These are phyloP conservation scores for Stegostoma tigrinum DNA, from an alignment of 2,113 vertebrate genomes.

Conservation along the genomic window DNA sequence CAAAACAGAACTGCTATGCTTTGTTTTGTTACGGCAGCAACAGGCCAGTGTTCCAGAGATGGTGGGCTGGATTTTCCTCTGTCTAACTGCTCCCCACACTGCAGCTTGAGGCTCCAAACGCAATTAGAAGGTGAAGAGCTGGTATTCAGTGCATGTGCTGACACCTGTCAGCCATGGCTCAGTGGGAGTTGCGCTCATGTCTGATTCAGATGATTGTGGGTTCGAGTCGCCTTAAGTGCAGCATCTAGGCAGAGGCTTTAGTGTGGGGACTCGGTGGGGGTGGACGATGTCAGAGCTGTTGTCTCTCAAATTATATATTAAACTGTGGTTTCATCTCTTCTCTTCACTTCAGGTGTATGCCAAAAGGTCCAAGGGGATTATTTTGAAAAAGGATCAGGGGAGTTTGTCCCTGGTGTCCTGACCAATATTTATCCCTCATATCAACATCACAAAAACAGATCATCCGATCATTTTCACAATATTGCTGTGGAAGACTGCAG, in stretches of 20 bases:
- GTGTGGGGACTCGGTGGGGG: too few species aligned
- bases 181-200: too few species aligned
- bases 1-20: neutral
- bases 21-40: neutral
- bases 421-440: neutral
- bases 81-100: neutral
- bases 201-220: too few species aligned
- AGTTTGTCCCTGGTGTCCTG: neutral
- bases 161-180: neutral
- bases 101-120: neutral
- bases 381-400: neutral
- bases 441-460: neutral
- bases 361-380: neutral
- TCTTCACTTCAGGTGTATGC: neutral
- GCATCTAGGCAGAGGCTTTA: neutral
- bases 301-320: neutral
- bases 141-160: neutral
- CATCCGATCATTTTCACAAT: neutral
- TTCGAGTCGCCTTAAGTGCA: neutral
- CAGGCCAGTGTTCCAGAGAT: neutral
- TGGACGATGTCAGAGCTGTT: neutral
- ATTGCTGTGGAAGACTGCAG: neutral
- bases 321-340: neutral
- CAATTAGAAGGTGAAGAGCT: neutral
- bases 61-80: neutral